Conservation (phyloP, 2,888 invertebrate species). For the Cephus sareptanus region DNA sequence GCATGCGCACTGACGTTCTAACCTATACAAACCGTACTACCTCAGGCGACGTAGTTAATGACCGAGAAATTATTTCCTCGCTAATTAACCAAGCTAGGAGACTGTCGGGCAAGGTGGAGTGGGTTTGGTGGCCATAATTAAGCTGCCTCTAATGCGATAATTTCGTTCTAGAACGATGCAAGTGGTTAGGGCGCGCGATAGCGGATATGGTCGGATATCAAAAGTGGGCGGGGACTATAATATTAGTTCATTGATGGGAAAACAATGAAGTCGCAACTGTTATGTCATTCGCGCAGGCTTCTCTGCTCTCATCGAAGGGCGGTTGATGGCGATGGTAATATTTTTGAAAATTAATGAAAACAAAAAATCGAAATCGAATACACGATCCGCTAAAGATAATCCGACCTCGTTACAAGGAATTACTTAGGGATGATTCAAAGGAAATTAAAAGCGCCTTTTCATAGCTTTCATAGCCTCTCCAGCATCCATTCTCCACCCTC, state of each 20-base stretch:
- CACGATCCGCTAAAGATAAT: no score
- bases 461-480: neutral
- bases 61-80: slow-evolving; percentile 49
- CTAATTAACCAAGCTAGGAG: slow-evolving; percentile 41
- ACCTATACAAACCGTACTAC: neutral
- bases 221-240: neutral
- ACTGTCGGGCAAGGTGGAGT: slow-evolving; percentile 6
- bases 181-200: neutral
- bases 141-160: neutral
- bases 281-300: no score
- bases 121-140: neutral
- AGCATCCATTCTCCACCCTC: neutral
- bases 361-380: no score
- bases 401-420: neutral
- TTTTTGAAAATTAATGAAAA: no score
- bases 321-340: no score
- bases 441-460: neutral
- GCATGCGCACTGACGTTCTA: neutral
- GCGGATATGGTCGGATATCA: neutral
- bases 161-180: neutral
- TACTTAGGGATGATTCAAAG: neutral
- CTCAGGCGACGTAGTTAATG: slow-evolving; percentile 37
- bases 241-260: neutral
- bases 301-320: no score
- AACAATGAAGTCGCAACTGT: neutral